phyloP scores from a whole-genome alignment of 53 echinoderm and acorn worm species.

The Glandiceps talaboti region DNA sequence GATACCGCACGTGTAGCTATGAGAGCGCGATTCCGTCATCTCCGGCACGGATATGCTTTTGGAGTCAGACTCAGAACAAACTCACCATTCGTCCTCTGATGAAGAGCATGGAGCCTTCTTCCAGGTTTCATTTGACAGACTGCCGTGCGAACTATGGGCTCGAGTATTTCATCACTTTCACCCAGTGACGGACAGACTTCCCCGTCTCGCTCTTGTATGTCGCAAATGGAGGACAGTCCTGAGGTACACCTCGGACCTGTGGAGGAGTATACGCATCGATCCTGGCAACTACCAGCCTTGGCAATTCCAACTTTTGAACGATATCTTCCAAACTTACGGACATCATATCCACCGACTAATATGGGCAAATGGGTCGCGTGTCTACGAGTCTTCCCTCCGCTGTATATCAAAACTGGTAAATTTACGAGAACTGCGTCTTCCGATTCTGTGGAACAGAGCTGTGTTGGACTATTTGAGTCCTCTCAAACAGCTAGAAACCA shows the following conservation, averaged over 20 bases:
- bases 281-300: slow-evolving; percentile 23
- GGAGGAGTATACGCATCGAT: slow-evolving; percentile 50
- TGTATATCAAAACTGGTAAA: slow-evolving; percentile 55
- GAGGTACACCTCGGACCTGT: slow-evolving; percentile 43
- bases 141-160: slow-evolving; percentile 64
- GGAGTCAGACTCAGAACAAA: neutral
- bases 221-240: slow-evolving; percentile 77
- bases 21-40: neutral
- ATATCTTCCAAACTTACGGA: slow-evolving; percentile 62
- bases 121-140: slow-evolving; percentile 23
- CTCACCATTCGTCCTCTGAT: neutral
- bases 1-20: neutral
- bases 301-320: slow-evolving; percentile 37
- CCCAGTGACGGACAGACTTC: slow-evolving; percentile 65
- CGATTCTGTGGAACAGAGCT: slow-evolving; percentile 70
- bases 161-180: slow-evolving; percentile 68
- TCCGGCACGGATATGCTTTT: neutral
- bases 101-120: neutral
- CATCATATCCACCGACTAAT: slow-evolving; percentile 53
- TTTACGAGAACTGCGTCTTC: slow-evolving; percentile 55
- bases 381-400: slow-evolving; percentile 71
- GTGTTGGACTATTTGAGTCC: slow-evolving; percentile 68
- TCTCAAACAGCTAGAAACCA: slow-evolving; percentile 41
- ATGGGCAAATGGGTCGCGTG: slow-evolving; percentile 70
- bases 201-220: slow-evolving; percentile 61